These are phyloP conservation scores for Lypha dubia DNA, from an alignment of 2,888 invertebrate genomes.

Conservation along the genomic window DNA sequence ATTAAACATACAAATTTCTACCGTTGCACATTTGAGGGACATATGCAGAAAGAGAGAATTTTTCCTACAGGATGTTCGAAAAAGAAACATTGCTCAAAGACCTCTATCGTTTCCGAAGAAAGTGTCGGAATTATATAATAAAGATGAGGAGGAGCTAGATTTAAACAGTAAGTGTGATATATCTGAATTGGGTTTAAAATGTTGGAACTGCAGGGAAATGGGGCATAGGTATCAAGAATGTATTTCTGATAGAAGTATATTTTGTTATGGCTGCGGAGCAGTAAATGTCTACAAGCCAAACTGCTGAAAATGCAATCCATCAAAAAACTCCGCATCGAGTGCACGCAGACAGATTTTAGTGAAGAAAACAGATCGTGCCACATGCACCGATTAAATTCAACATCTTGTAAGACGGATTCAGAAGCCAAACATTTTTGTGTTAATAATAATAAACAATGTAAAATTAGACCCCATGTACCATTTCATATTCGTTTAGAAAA, in stretches of 20 bases:
- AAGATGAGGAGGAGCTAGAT: not conserved
- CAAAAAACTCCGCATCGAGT: not conserved
- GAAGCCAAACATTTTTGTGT: not conserved
- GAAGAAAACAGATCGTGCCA: not conserved
- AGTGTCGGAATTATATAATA: not conserved
- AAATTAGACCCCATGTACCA: not conserved
- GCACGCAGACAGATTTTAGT: not conserved
- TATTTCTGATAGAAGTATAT: not conserved
- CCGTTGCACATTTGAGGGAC: not conserved
- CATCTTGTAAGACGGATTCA: not conserved
- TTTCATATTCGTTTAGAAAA: not conserved
- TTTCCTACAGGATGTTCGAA: not conserved
- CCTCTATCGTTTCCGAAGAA: not conserved
- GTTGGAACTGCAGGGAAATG: not conserved
- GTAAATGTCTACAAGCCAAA: not conserved
- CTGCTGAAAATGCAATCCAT: not conserved
- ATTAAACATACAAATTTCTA: not conserved
- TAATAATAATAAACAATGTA: not conserved
- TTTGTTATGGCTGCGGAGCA: not conserved
- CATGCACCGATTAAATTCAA: not conserved
- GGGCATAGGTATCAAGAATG: not conserved
- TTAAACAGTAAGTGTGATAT: not conserved
- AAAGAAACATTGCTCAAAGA: not conserved
- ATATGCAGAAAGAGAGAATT: slow-evolving; percentile 3
- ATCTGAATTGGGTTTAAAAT: not conserved